Conservation (phyloP, 2,797 vertebrate species). For the Sciurus vulgaris region DNA sequence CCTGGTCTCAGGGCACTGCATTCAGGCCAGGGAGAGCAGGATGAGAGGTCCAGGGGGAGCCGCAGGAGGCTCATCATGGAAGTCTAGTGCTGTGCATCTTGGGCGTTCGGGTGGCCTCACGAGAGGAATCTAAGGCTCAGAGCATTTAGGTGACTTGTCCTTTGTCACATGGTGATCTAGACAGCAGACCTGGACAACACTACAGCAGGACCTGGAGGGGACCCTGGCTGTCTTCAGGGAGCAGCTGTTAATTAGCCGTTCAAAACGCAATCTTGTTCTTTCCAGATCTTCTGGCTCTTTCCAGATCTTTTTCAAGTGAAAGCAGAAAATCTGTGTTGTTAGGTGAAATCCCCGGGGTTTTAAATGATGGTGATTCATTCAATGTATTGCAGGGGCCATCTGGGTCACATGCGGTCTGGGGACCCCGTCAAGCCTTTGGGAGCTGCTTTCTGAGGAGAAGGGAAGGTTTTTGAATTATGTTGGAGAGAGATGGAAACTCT, state of each 20-base stretch:
- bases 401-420: too few species aligned
- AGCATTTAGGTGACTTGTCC: background rate
- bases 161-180: background rate
- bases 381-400: background rate
- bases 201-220: background rate
- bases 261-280: background rate
- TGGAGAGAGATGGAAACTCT: background rate
- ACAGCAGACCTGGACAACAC: background rate
- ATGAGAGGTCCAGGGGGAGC: background rate
- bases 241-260: background rate
- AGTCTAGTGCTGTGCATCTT: background rate
- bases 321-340: background rate
- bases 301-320: background rate
- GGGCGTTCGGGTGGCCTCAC: background rate
- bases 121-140: background rate
- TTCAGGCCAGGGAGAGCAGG: background rate
- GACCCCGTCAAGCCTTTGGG: rapidly evolving
- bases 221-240: background rate
- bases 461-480: background rate
- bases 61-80: background rate
- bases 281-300: background rate
- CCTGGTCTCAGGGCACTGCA: background rate
- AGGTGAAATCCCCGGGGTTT: background rate
- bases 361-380: background rate
- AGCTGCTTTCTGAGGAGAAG: slow-evolving; percentile 49